Base-by-base conservation (phyloP, 2,888 invertebrate species). In the Amphipyra tragopoginis region DNA sequence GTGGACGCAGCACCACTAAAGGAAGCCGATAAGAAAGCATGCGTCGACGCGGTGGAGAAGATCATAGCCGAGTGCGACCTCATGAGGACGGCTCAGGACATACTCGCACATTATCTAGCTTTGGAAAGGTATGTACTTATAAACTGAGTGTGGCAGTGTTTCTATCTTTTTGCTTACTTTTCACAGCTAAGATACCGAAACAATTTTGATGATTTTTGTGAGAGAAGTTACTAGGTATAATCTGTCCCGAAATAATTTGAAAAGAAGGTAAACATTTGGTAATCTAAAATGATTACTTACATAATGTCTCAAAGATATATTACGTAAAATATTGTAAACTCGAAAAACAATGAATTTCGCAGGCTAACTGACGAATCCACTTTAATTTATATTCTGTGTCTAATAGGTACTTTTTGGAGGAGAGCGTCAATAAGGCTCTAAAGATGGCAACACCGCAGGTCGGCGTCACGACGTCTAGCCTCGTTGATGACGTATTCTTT, bases 401-500 rank as follows among this genome's bases (percentile, higher is more conserved):
- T 55, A 13, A 38, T 34, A 96, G 96, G 85, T 99, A 97, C 90
- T 99, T 98, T 89, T 97, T 99, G 96, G 97, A 98, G 76, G 99
- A 99, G 90, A 99, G 98, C 83, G 97, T 99, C 0, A 96, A 97
- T 48, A 99, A 99, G 92, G 99, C 99, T 1, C 95, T 98, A 52
- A 96, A 96, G 60, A 95, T 98, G 95, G 98, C 98, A 82, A 92
- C 95, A 0, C 94, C 97, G 29, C 97, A 97, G 76, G 91, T 95
- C n/a, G 97, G 96, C 5, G 96, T 96, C 62, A 96, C 97, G 74
- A 97, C 97, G 0, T 98, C 99, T 2, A 99, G 98, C 76, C 97
- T 99, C 95, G 98, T 99, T 0, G 99, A 99, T 89, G 99, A 99
- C 90, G 97, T 99, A 0, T 99, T 99, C 93, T 99, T 98, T 89